A percentile compares a stretch with the other conserved stretches of the same genome.
phyloP scores from a whole-genome alignment of 2,888 invertebrate species.

The Anorthoa munda region DNA sequence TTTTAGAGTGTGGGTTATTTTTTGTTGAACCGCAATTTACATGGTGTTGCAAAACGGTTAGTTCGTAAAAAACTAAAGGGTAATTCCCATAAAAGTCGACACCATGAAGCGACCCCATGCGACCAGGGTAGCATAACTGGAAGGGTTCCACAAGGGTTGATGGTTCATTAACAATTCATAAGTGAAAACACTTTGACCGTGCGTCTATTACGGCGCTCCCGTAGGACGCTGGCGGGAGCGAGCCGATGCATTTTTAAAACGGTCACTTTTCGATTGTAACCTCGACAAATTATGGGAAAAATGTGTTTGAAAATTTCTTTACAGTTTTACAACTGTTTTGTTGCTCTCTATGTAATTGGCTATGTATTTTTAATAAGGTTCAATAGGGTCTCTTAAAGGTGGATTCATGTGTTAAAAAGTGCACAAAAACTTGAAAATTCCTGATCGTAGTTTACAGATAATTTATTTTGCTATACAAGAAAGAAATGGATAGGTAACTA shows the following conservation, averaged over 20 bases:
- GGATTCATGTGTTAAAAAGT: background rate
- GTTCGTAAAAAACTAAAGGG: slow-evolving; percentile 64
- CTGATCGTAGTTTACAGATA: background rate
- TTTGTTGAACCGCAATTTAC: slow-evolving; percentile 42
- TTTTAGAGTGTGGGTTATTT: slow-evolving; percentile 12
- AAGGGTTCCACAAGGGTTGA: slow-evolving; percentile 80
- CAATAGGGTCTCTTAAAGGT: background rate
- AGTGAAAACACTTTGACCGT: slow-evolving; percentile 83
- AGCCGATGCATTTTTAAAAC: slow-evolving; percentile 83
- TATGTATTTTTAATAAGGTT: slow-evolving; percentile 23
- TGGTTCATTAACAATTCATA: slow-evolving; percentile 86
- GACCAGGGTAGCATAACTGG: slow-evolving; percentile 73
- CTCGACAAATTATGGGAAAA: slow-evolving; percentile 47
- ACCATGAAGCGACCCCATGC: slow-evolving; percentile 62
- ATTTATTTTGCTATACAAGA: background rate
- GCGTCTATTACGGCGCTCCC: slow-evolving; percentile 79
- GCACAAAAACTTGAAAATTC: background rate
- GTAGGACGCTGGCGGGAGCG: slow-evolving; percentile 65
- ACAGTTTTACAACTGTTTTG: slow-evolving; percentile 32
- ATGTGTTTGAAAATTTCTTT: slow-evolving; percentile 48
- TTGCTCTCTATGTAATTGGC: slow-evolving; percentile 31
- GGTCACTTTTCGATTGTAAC: slow-evolving; percentile 69
- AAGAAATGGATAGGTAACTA: slow-evolving; percentile 4
- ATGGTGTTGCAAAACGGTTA: slow-evolving; percentile 56
- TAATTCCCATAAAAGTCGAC: slow-evolving; percentile 71